Percentiles rank a stretch among this genome's conserved stretches.
Conservation (phyloP, 2,888 invertebrate species). For the Acronicta psi region DNA sequence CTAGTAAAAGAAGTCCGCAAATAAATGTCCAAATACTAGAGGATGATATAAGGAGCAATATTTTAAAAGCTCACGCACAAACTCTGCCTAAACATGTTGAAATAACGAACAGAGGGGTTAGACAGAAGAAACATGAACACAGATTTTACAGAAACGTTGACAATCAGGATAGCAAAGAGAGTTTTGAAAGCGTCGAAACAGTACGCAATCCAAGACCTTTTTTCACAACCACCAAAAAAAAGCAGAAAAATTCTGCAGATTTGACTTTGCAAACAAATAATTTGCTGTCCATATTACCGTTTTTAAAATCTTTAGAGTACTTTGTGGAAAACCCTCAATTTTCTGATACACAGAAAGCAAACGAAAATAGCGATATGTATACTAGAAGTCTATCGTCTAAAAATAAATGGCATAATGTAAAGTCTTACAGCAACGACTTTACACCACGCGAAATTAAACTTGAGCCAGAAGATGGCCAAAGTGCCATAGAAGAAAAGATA, state of each 20-base stretch:
- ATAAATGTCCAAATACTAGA: slow-evolving; percentile 79
- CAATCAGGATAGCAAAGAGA: slow-evolving; percentile 53
- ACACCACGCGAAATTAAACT: slow-evolving; percentile 72
- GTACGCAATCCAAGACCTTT: slow-evolving; percentile 53
- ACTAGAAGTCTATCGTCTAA: slow-evolving; percentile 68
- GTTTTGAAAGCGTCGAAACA: slow-evolving; percentile 41
- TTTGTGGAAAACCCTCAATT: slow-evolving; percentile 61
- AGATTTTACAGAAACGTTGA: slow-evolving; percentile 68
- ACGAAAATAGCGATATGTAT: slow-evolving; percentile 64
- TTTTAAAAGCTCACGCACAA: slow-evolving; percentile 70
- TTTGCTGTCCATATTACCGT: slow-evolving; percentile 71
- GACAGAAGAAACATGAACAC: slow-evolving; percentile 55
- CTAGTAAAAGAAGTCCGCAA: slow-evolving; percentile 70
- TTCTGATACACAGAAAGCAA: slow-evolving; percentile 38
- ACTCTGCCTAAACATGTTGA: slow-evolving; percentile 70
- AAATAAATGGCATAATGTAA: slow-evolving; percentile 83
- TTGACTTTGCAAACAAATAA: slow-evolving; percentile 60
- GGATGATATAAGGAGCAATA: slow-evolving; percentile 70
- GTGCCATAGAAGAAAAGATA: slow-evolving; percentile 56
- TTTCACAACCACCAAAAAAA: slow-evolving; percentile 32
- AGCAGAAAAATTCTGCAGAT: slow-evolving; percentile 48
- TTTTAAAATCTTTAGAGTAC: slow-evolving; percentile 77
- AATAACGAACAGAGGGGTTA: slow-evolving; percentile 71
- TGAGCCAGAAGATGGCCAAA: slow-evolving; percentile 55
- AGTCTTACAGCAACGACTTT: slow-evolving; percentile 76